Evolutionary conservation across 53 echinoderm and acorn worm genomes (phyloP).

Genomic region (Pentamera pediparva): DNA sequence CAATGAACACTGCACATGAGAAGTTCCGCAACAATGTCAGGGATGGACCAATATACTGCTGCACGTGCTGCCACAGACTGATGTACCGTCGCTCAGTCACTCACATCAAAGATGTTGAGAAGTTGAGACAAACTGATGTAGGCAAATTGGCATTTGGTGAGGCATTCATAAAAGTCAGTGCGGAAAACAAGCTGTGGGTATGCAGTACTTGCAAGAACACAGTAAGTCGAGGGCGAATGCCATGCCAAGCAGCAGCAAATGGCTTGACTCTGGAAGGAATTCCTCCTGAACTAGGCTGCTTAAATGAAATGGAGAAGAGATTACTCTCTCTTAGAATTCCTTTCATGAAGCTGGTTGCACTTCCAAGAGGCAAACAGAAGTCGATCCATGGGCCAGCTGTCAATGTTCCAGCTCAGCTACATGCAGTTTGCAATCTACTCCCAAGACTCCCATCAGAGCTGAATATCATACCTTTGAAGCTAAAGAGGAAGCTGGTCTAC

Average conservation of each 20-base stretch:
- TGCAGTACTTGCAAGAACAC: slow-evolving; percentile 19
- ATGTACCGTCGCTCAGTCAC: slow-evolving; percentile 28
- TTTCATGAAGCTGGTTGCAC: slow-evolving; percentile 38
- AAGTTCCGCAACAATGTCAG: not conserved
- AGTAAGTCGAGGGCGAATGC: not conserved
- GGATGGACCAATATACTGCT: slow-evolving; percentile 10
- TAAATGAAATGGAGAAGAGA: slow-evolving; percentile 13
- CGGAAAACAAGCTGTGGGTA: slow-evolving; percentile 5
- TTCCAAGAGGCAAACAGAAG: slow-evolving; percentile 24
- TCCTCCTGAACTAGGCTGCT: slow-evolving; percentile 13
- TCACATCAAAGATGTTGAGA: not conserved
- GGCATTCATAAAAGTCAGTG: not conserved
- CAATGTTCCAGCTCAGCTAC: slow-evolving; percentile 24
- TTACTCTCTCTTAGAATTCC: slow-evolving; percentile 27
- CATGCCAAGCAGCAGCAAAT: slow-evolving; percentile 16
- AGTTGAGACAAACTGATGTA: not conserved
- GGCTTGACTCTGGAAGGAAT: slow-evolving; percentile 2
- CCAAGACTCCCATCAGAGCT: slow-evolving; percentile 20
- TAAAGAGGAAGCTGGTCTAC: slow-evolving; percentile 22
- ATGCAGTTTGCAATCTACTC: slow-evolving; percentile 17
- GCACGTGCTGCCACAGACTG: slow-evolving; percentile 33
- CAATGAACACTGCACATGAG: not conserved
- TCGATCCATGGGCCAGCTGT: slow-evolving; percentile 30
- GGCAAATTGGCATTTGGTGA: not conserved
- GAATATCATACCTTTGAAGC: slow-evolving; percentile 24